Evolutionary conservation across 2,888 invertebrate species (phyloP), one percentile per base, ranked within the genome.

Genomic region (Drosophila meridiana): DNA sequence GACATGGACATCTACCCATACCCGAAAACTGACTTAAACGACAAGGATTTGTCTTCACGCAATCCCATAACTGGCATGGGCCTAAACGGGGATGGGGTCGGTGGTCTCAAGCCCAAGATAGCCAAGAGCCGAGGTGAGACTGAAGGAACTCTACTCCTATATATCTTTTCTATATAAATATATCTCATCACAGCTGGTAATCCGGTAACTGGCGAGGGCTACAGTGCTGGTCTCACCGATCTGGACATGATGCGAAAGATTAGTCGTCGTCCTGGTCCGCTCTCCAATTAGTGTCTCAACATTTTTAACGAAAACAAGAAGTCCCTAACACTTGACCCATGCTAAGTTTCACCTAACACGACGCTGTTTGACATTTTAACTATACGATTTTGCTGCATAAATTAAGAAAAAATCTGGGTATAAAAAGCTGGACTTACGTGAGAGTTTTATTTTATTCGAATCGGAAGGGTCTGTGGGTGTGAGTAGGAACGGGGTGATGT

Each of bases 1-100:
- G 20, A 20, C 20, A 20, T 20, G 20, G 20, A 20, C 20, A 20
- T 20, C 20, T 20, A 26, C 4, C 6, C 26, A 26, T 40, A 32
- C 3, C 30, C 32, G 4, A 50, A 50, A 14, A 2, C 20, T 5
- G 50, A 60, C 8, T 13, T 13, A 0, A 50, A 32, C 60, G 30
- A 38, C 3, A 6, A 20, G 47, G 34, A 53, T 40, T 11, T 38
- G 62, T 9, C 5, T 7, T 62, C 55, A 0, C 76, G 76, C 7
- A 76, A 76, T 65, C 76, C 76, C 8, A 76, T 76, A 30, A 76
- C 76, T 11, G 76, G 80, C 14, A 75, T 59, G 34, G 80, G 80
- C 11, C 59, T 76, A 0, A 79, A 76, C 52, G 76, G 76, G 2
- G 76, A 76, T 52, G 76, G 76, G 0, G 80, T 76, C 34, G 80